phyloP scores from a whole-genome alignment of 2,888 invertebrate species.

The Catocala nupta region DNA sequence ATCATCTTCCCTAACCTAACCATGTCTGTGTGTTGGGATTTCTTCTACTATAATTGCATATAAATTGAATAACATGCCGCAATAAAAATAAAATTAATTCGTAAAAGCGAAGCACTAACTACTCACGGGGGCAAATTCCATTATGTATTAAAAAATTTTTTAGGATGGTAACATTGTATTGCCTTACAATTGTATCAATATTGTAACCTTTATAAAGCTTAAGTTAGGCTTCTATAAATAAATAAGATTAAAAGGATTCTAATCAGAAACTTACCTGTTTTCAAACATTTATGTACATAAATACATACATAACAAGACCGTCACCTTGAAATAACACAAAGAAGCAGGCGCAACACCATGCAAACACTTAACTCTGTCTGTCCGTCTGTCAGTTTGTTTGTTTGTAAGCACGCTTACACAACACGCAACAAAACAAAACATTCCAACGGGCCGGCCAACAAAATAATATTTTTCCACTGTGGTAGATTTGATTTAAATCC shows the following conservation, averaged over 20 bases:
- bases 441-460: constrained; percentile 35
- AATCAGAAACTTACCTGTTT: constrained; percentile 28
- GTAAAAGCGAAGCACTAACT: constrained; percentile 22
- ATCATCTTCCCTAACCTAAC: not conserved
- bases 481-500: constrained; percentile 9
- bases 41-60: not conserved
- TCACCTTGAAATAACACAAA: constrained; percentile 29
- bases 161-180: not conserved
- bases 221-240: not conserved
- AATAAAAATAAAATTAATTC: constrained; percentile 5
- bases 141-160: not conserved
- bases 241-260: constrained; percentile 1
- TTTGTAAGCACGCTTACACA: constrained; percentile 27
- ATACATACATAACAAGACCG: constrained; percentile 11
- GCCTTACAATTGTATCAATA: not conserved
- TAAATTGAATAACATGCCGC: constrained; percentile 14
- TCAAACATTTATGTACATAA: constrained; percentile 20
- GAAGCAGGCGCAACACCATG: constrained; percentile 45
- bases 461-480: constrained; percentile 13
- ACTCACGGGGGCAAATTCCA: constrained; percentile 10
- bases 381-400: constrained; percentile 25
- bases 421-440: constrained; percentile 31
- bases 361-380: constrained; percentile 20
- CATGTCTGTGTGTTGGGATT: constrained; percentile 1
- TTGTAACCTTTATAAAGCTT: constrained; percentile 2